Percentiles rank a stretch among this genome's conserved stretches.
Evolutionary conservation across 2,797 vertebrate species (phyloP).

Genomic region (Cheirogaleus major): DNA sequence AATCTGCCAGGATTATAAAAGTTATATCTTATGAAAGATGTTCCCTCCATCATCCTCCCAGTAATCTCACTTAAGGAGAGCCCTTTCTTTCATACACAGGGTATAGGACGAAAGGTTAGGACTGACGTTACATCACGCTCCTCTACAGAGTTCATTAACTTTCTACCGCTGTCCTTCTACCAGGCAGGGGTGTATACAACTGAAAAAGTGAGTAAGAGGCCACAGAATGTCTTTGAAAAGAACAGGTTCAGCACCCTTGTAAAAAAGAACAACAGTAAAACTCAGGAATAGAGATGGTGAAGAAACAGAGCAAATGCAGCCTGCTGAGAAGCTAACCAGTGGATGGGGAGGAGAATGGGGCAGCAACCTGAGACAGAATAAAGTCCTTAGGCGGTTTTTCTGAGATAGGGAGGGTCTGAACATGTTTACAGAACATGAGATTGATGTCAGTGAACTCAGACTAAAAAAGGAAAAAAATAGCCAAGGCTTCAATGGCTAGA

Average conservation of each 20-base stretch:
- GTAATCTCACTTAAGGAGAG: neutral
- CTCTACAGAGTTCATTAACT: neutral
- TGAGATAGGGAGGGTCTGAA: neutral
- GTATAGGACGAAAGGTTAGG: neutral
- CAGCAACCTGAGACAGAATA: neutral
- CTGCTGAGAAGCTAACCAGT: neutral
- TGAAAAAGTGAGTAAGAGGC: neutral
- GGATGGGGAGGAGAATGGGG: neutral
- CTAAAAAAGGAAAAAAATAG: neutral
- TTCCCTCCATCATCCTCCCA: neutral
- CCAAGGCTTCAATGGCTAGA: neutral
- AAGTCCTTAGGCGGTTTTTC: neutral
- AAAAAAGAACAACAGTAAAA: neutral
- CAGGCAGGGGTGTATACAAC: neutral
- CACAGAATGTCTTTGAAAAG: neutral
- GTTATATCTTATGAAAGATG: neutral
- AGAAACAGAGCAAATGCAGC: neutral
- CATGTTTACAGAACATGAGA: neutral
- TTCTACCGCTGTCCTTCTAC: neutral
- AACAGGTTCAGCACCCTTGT: neutral
- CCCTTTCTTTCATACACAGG: neutral
- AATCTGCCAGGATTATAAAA: constrained; percentile 26
- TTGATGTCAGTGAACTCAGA: neutral
- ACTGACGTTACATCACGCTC: neutral
- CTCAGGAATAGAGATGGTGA: neutral